Conservation (phyloP, 2,888 invertebrate genomes). For the Pasiphila rectangulata region DNA sequence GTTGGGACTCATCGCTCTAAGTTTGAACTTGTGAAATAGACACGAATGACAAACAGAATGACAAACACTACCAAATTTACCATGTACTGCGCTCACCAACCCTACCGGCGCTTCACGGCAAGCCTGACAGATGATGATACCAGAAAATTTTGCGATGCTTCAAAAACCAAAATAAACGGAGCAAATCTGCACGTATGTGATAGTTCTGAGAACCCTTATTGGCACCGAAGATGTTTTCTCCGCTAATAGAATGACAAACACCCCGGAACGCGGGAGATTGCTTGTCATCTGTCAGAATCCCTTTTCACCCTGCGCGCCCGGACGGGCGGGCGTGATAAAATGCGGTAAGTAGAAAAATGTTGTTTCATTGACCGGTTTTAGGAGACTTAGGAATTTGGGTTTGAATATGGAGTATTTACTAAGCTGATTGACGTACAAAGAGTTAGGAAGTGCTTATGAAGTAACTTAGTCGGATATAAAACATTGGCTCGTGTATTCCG, state of each 20-base stretch:
- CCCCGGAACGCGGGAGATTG: constrained; percentile 50
- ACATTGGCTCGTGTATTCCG: no score
- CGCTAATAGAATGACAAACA: constrained; percentile 74
- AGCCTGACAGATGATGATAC: no score
- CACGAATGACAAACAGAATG: no score
- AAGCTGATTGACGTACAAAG: constrained; percentile 18
- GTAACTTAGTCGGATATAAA: background rate
- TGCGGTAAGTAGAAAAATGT: constrained; percentile 28
- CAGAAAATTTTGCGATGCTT: no score
- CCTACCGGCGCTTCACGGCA: no score
- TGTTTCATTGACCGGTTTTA: constrained; percentile 31
- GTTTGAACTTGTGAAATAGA: no score
- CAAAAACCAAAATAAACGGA: no score
- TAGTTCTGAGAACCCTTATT: constrained; percentile 24
- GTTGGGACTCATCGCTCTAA: no score
- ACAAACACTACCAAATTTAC: no score
- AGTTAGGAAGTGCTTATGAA: constrained; percentile 6
- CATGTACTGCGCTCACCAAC: no score
- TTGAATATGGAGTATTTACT: constrained; percentile 9
- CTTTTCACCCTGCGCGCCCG: constrained; percentile 45
- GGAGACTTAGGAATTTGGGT: constrained; percentile 9
- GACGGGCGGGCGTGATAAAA: constrained; percentile 26
- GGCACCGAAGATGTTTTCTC: constrained; percentile 55
- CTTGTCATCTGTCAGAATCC: constrained; percentile 63
- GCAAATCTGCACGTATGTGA: constrained; percentile 1